Evolutionary conservation across 2,797 vertebrate species (phyloP).

Genomic region (Choloepus didactylus): DNA sequence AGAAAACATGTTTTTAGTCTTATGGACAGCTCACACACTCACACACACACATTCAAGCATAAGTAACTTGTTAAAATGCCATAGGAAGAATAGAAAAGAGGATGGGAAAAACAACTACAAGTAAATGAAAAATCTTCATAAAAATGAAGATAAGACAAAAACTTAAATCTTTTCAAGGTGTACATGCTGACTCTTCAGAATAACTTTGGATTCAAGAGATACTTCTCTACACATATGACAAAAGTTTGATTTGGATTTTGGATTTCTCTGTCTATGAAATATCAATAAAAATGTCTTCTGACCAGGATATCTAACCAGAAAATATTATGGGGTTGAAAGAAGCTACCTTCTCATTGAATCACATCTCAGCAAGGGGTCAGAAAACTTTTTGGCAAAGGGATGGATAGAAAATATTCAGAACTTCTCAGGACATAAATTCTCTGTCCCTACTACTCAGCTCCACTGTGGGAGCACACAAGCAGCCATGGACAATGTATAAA

Average conservation of each 20-base stretch:
- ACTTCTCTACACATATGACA: background rate
- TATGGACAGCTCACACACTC: background rate
- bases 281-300: background rate
- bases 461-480: background rate
- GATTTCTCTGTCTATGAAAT: background rate
- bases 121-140: background rate
- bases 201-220: background rate
- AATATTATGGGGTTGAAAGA: background rate
- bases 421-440: background rate
- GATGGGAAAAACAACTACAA: background rate
- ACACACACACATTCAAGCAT: background rate
- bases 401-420: background rate
- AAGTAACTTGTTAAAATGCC: background rate
- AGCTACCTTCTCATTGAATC: background rate
- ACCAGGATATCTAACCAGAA: background rate
- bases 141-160: constrained; percentile 34
- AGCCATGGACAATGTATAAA: background rate
- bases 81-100: background rate
- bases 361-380: background rate
- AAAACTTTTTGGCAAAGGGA: background rate
- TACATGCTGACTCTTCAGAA: background rate
- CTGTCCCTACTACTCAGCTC: background rate
- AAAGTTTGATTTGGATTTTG: constrained; percentile 30
- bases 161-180: background rate
- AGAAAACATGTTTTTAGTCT: background rate